phyloP scores from a whole-genome alignment of 2,888 invertebrate species.

The Pemphredon lugubris region DNA sequence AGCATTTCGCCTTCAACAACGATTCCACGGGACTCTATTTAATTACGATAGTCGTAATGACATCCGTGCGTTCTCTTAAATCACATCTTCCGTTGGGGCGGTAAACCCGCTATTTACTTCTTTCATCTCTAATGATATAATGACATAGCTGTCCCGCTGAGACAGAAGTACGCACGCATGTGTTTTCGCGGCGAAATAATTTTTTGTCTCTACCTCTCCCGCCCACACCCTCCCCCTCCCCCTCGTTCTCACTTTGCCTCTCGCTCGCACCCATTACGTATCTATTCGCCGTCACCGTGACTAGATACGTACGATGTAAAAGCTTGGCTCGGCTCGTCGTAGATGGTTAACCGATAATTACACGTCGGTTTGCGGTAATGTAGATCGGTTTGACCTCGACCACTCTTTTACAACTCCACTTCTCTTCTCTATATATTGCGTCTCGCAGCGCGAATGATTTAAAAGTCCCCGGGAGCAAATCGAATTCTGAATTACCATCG shows the following conservation, averaged over 20 bases:
- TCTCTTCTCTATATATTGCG: background rate
- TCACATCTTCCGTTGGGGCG: constrained; percentile 54
- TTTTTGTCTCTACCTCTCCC: constrained; percentile 10
- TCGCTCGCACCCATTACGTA: background rate
- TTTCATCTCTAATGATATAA: constrained; percentile 62
- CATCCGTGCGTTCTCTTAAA: constrained; percentile 55
- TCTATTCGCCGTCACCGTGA: background rate
- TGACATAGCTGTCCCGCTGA: constrained; percentile 54
- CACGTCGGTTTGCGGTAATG: constrained; percentile 36
- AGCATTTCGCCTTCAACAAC: constrained; percentile 37
- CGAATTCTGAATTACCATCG: background rate
- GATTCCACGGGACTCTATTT: constrained; percentile 41
- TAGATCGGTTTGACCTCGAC: constrained; percentile 36
- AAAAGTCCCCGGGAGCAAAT: background rate
- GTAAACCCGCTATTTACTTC: constrained; percentile 48
- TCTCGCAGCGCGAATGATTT: background rate
- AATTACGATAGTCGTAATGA: constrained; percentile 58
- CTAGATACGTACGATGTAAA: constrained; percentile 14
- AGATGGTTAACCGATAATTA: constrained; percentile 56
- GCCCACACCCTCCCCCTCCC: too few relatives aligned
- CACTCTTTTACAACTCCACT: background rate
- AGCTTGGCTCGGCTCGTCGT: constrained; percentile 13
- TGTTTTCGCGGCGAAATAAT: constrained; percentile 28
- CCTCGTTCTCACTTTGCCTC: too few relatives aligned
- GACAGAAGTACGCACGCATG: constrained; percentile 23